A percentile compares a stretch with the other conserved stretches of the same genome.
phyloP scores from a whole-genome alignment of 2,888 invertebrate genomes.

The Nemurella pictetii region DNA sequence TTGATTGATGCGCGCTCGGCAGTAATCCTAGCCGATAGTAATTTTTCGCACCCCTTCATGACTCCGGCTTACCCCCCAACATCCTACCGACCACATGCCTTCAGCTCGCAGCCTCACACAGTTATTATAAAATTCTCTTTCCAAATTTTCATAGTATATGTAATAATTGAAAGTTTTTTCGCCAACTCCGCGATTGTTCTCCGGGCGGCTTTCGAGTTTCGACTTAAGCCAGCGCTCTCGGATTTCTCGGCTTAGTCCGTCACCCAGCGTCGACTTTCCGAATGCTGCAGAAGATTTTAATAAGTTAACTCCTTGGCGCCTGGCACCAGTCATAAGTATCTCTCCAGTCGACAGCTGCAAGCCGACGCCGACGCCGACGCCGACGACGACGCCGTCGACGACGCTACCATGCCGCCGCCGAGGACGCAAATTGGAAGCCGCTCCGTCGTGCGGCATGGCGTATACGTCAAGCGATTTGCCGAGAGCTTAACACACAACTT shows the following conservation, averaged over 20 bases:
- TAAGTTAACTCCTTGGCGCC: slow-evolving; percentile 36
- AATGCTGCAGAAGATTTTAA: slow-evolving; percentile 36
- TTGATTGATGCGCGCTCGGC: neutral
- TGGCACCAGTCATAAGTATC: slow-evolving; percentile 38
- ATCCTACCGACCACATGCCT: neutral
- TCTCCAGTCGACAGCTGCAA: slow-evolving; percentile 24
- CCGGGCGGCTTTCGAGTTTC: neutral
- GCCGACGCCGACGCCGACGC: neutral
- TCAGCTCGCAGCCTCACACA: neutral
- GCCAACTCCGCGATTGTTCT: neutral
- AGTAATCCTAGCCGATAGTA: neutral
- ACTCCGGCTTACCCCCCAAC: neutral
- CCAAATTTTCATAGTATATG: neutral
- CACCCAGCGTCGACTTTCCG: neutral
- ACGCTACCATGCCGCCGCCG: neutral
- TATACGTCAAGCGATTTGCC: slow-evolving; percentile 1
- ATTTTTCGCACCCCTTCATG: neutral
- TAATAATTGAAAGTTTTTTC: slow-evolving; percentile 19
- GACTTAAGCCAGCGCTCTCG: neutral
- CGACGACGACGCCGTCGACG: neutral
- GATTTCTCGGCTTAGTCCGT: slow-evolving; percentile 26
- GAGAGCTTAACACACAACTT: slow-evolving; percentile 28
- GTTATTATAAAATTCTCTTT: slow-evolving; percentile 11
- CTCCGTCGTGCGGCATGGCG: neutral
- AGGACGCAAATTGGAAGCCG: slow-evolving; percentile 28